Evolutionary conservation across 2,888 invertebrate genomes (phyloP).

Genomic region (Caprella mutica): DNA sequence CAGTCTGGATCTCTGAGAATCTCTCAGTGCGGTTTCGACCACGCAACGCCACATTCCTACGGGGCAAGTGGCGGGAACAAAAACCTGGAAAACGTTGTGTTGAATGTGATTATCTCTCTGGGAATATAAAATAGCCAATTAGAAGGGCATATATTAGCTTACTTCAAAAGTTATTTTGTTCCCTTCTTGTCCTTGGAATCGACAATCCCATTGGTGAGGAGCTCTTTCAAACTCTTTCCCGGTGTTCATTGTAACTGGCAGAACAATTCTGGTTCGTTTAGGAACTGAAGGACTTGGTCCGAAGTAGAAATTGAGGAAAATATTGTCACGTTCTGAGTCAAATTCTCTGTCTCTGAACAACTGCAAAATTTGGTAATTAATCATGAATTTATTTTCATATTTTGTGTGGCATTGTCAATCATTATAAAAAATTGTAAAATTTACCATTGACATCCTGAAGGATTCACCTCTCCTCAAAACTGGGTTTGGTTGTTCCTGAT

Average conservation of each 20-base stretch:
- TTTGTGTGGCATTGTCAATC: background rate
- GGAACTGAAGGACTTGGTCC: conserved; percentile 55
- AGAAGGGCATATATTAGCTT: too few species aligned
- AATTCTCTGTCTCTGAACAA: conserved; percentile 52
- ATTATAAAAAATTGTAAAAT: background rate
- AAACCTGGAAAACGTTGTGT: too few species aligned
- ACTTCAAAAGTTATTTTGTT: conserved; percentile 40
- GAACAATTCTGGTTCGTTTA: conserved; percentile 53
- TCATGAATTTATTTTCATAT: background rate
- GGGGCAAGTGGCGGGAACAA: conserved; percentile 53
- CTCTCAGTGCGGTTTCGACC: conserved; percentile 49
- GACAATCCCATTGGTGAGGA: conserved; percentile 51
- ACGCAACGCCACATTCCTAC: conserved; percentile 58
- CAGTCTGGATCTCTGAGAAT: conserved; percentile 18
- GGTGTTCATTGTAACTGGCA: conserved; percentile 46
- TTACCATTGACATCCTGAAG: conserved; percentile 53
- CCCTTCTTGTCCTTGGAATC: conserved; percentile 39
- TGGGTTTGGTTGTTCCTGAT: conserved; percentile 45
- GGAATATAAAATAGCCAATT: too few species aligned
- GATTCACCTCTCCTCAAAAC: conserved; percentile 61
- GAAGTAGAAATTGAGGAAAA: conserved; percentile 56
- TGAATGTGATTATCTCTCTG: too few species aligned
- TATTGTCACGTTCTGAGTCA: conserved; percentile 52
- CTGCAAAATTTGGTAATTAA: conserved; percentile 4
- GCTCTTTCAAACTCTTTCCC: conserved; percentile 49